A percentile compares a stretch with the other conserved stretches of the same genome.
Conservation (phyloP, 2,888 invertebrate genomes). For the Periphyllus acericola region DNA sequence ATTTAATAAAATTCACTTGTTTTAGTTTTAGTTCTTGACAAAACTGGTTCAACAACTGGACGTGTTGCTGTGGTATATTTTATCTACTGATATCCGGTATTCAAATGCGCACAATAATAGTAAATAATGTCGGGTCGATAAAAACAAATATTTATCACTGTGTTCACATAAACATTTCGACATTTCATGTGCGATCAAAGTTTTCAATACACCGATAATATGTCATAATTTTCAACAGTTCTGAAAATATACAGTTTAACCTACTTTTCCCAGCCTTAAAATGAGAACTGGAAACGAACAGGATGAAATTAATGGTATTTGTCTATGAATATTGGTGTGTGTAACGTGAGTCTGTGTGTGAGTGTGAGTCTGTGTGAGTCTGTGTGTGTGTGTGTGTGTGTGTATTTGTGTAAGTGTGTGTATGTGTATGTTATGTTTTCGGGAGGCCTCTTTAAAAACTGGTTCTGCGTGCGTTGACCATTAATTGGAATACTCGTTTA, state of each 20-base stretch:
- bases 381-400: constrained; percentile 32
- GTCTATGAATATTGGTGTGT: constrained; percentile 54
- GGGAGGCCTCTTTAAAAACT: constrained; percentile 59
- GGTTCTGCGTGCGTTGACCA: constrained; percentile 52
- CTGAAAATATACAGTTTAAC: constrained; percentile 35
- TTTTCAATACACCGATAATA: constrained; percentile 33
- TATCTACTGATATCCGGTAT: constrained; percentile 57
- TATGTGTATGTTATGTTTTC: constrained; percentile 51
- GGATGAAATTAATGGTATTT: constrained; percentile 61
- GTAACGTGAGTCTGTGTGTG: constrained; percentile 17
- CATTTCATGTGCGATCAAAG: constrained; percentile 34
- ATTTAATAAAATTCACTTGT: constrained; percentile 17
- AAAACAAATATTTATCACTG: constrained; percentile 42
- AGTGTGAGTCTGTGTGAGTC: background rate
- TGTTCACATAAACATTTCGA: constrained; percentile 9
- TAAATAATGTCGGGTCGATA: constrained; percentile 42
- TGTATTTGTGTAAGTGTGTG: constrained; percentile 9
- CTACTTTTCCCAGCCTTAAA: constrained; percentile 31
- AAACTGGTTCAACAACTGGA: constrained; percentile 44
- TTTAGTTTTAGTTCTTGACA: background rate
- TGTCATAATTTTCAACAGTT: constrained; percentile 48
- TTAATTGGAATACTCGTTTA: constrained; percentile 61
- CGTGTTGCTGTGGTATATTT: constrained; percentile 25
- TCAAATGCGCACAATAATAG: constrained; percentile 27
- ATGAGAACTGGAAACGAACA: constrained; percentile 58